Conservation (phyloP, 2,888 invertebrate species). For the Chouioia cunea region DNA sequence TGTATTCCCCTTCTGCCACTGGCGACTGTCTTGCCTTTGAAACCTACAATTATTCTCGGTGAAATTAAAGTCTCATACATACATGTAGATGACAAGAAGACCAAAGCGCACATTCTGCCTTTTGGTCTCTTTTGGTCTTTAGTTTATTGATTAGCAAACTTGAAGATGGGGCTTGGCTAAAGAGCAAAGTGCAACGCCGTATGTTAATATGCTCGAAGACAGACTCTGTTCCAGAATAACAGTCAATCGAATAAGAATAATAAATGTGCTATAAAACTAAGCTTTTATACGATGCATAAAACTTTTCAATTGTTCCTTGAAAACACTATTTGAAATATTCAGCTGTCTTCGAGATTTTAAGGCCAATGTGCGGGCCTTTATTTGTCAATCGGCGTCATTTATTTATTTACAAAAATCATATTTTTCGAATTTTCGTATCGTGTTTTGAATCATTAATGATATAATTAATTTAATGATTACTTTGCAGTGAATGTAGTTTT, state of each 20-base stretch:
- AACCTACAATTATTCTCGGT: conserved; percentile 53
- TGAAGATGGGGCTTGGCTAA: conserved; percentile 45
- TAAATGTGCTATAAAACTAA: too few species aligned
- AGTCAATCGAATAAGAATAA: background rate
- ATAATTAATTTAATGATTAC: conserved; percentile 1
- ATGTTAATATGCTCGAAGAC: conserved; percentile 33
- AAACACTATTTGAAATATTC: conserved; percentile 20
- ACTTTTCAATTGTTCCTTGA: too few species aligned
- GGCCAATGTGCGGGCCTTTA: conserved; percentile 15
- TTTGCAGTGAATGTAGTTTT: conserved; percentile 6
- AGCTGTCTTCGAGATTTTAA: conserved; percentile 40
- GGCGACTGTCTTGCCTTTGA: conserved; percentile 36
- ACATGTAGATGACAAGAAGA: conserved; percentile 10
- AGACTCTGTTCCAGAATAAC: background rate
- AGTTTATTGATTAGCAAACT: conserved; percentile 10
- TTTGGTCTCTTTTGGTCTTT: conserved; percentile 4
- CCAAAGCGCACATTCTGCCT: conserved; percentile 2
- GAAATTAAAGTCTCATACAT: conserved; percentile 46
- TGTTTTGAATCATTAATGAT: conserved; percentile 1
- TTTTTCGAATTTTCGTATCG: conserved; percentile 7
- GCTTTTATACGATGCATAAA: too few species aligned
- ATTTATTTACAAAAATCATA: conserved; percentile 31
- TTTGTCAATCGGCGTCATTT: conserved; percentile 13
- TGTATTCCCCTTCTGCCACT: background rate
- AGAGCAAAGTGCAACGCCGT: conserved; percentile 44